Evolutionary conservation across 64 coral and sea anemone genomes (phyloP), one percentile per base, ranked within the genome.

Genomic region (Porites australiensis): DNA sequence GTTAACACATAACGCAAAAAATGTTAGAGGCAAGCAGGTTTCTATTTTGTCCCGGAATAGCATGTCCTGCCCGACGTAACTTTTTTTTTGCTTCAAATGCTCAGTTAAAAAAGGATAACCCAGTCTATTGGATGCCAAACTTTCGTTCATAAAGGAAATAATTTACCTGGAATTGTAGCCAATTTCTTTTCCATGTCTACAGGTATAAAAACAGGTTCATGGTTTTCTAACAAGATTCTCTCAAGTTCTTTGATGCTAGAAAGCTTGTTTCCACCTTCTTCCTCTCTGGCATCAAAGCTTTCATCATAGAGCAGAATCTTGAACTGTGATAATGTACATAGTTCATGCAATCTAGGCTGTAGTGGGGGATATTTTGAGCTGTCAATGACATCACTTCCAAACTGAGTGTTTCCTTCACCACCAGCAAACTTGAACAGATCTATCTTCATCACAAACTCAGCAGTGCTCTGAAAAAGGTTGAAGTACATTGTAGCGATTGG

Each of bases 381-480:
- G 16, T 84, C 63, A n/a, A 51, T 69, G 46, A 84, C 21, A 20
- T 84, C 4, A 2, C 62, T 50, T 12, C 81, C 81, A 84, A 84
- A 84, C 63, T 84, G 81, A 1, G 63, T 84, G 63, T 69, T 84
- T 11, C 81, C 81, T 20, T 84, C 63, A 9, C 81, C 81, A 51
- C 81, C 81, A 23, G 81, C 81, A 69, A 84, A 84, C 45, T 84
- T 84, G 47, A 84, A 69, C 8, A 68, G 18, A 4, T 84, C 19
- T 22, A 84, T 69, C 13, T 84, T 68, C 1, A 84, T 44, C 7
- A 84, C 6, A 47, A 84, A 84, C 63, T 84, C 81, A 23, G 44
- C 19, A 50, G 20, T 2, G 23, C 27, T 63, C 81, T 84, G 45
- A 65, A 64, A 6, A 37, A 4, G 68, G 21, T 9, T 2, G 2